These are phyloP conservation scores for Pipistrellus pipistrellus DNA, from an alignment of 2,797 vertebrate species.

Conservation along the genomic window DNA sequence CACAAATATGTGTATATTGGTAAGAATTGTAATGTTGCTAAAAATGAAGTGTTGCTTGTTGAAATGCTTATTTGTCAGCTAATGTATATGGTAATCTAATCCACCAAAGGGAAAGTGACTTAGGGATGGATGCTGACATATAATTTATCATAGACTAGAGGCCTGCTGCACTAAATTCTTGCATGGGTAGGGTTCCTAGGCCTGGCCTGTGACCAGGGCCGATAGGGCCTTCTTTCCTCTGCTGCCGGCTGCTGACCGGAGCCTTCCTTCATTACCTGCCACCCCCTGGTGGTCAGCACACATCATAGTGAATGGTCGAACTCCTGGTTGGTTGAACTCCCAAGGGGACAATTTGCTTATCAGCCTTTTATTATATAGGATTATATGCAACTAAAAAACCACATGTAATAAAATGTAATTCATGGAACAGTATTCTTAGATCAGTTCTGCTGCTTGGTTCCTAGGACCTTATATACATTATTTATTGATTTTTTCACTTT, in stretches of 20 bases:
- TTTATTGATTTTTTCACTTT: background rate
- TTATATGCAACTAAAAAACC: background rate
- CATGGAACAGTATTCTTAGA: constrained; percentile 26
- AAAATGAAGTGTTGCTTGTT: constrained; percentile 8
- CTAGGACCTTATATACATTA: background rate
- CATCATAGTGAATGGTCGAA: too few relatives aligned
- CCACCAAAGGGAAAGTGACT: constrained; percentile 17
- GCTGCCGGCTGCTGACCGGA: too few relatives aligned
- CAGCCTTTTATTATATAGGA: background rate
- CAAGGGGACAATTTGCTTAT: too few relatives aligned
- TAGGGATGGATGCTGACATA: background rate
- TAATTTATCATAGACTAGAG: constrained; percentile 5
- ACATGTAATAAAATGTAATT: background rate
- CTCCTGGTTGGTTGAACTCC: too few relatives aligned
- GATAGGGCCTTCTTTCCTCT: too few relatives aligned
- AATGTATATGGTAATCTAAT: background rate
- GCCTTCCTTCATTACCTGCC: too few relatives aligned
- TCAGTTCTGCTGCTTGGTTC: background rate
- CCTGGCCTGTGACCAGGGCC: too few relatives aligned
- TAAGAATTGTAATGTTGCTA: background rate
- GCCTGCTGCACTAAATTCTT: too few relatives aligned
- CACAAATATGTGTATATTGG: background rate
- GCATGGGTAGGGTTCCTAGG: too few relatives aligned
- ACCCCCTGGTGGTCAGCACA: background rate
- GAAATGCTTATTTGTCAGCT: constrained; percentile 46